Percentiles rank a stretch among this genome's conserved stretches.
Evolutionary conservation across 1,140 invertebrate species (phyloP).

Genomic region (Oreohelix idahoensis): DNA sequence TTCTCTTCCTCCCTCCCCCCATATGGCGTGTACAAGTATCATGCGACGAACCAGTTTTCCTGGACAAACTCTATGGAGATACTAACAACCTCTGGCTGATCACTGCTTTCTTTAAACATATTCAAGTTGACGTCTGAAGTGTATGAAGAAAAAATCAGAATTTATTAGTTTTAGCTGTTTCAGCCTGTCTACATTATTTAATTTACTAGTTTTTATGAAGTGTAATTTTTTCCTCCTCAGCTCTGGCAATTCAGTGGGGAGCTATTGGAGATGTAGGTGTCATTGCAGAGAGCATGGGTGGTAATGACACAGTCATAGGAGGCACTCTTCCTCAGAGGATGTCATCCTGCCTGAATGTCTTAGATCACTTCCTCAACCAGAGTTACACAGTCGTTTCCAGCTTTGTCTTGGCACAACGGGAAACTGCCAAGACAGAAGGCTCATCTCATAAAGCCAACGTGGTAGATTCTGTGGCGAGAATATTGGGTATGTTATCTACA

Average conservation of each 20-base stretch:
- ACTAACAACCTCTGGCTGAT: too few species aligned
- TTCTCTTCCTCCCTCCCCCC: too few species aligned
- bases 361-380: conserved; percentile 91
- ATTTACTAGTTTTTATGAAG: too few species aligned
- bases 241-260: conserved; percentile 95
- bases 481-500: conserved; percentile 72
- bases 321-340: conserved; percentile 95
- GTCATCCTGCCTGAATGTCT: conserved; percentile 85
- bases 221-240: conserved; percentile 58
- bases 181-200: too few species aligned
- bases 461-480: conserved; percentile 68
- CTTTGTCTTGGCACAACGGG: conserved; percentile 84
- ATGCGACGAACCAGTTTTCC: too few species aligned
- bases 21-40: too few species aligned
- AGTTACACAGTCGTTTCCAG: conserved; percentile 88
- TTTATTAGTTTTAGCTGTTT: too few species aligned
- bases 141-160: too few species aligned
- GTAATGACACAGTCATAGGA: conserved; percentile 91
- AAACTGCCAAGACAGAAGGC: conserved; percentile 55
- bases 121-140: too few species aligned
- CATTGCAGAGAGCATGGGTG: conserved; percentile 87
- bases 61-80: too few species aligned
- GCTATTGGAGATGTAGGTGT: conserved; percentile 97
- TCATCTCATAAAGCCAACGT: conserved; percentile 51
- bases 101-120: too few species aligned